phyloP scores from a whole-genome alignment of 1,140 invertebrate species.

The Helicoverpa armigera region DNA sequence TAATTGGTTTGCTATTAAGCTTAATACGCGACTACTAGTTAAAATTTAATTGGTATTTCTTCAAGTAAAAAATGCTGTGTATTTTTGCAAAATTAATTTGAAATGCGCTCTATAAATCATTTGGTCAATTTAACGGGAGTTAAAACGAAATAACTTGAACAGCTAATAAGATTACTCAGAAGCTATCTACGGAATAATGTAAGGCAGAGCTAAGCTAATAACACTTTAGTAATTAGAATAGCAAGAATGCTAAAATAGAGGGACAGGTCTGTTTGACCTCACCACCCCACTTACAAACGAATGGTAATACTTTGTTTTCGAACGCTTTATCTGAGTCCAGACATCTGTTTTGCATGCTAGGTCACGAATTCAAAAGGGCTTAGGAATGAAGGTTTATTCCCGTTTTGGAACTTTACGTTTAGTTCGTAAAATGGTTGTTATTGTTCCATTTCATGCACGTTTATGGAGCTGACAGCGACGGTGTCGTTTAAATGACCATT shows the following conservation, averaged over 20 bases:
- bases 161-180: background rate
- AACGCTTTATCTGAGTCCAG: constrained; percentile 51
- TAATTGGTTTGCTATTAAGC: constrained; percentile 26
- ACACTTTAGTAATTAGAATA: constrained; percentile 39
- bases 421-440: constrained; percentile 35
- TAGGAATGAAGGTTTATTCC: constrained; percentile 45
- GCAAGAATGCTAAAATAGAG: constrained; percentile 30
- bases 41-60: background rate
- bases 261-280: constrained; percentile 37
- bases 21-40: too few species aligned
- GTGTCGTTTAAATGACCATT: constrained; percentile 13
- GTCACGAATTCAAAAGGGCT: constrained; percentile 60
- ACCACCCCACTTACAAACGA: constrained; percentile 51
- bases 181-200: background rate
- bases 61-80: background rate
- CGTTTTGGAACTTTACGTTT: constrained; percentile 46
- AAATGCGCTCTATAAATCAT: background rate
- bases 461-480: constrained; percentile 39
- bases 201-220: constrained; percentile 7
- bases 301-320: constrained; percentile 53
- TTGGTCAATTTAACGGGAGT: background rate
- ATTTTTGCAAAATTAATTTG: background rate
- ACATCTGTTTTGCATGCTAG: constrained; percentile 60
- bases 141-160: background rate
- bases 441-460: constrained; percentile 43